Evolutionary conservation across 2,888 invertebrate species (phyloP).

Genomic region (Graphium colonna): DNA sequence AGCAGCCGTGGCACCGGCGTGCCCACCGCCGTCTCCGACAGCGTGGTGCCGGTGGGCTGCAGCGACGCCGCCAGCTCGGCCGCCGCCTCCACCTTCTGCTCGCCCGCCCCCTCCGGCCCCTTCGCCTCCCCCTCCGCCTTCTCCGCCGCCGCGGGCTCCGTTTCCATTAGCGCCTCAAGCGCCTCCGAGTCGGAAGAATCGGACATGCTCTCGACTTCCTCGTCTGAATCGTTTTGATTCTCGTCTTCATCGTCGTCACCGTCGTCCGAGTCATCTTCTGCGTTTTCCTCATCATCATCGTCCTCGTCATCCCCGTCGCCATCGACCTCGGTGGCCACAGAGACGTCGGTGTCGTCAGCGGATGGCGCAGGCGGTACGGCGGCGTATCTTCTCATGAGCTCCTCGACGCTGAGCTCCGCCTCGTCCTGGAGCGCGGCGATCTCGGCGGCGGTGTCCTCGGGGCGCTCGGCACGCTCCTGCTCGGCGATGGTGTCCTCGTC

Average conservation of each 20-base stretch:
- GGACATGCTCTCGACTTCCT: slow-evolving; percentile 26
- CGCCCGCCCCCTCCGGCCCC: slow-evolving; percentile 49
- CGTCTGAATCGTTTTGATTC: slow-evolving; percentile 38
- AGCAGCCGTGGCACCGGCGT: slow-evolving; percentile 96
- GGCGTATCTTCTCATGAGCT: slow-evolving; percentile 87
- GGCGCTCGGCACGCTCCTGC: slow-evolving; percentile 83
- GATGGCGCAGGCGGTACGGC: slow-evolving; percentile 22
- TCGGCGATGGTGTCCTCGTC: slow-evolving; percentile 66
- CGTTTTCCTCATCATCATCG: slow-evolving; percentile 34
- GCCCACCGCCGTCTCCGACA: slow-evolving; percentile 95
- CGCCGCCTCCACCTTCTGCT: slow-evolving; percentile 92
- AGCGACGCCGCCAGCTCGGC: slow-evolving; percentile 96
- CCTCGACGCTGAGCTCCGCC: slow-evolving; percentile 90
- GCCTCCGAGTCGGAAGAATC: slow-evolving; percentile 43
- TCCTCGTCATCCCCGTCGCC: slow-evolving; percentile 34
- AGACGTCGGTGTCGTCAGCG: slow-evolving; percentile 22
- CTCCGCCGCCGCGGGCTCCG: slow-evolving; percentile 32
- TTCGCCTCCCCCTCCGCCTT: slow-evolving; percentile 31
- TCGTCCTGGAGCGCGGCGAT: slow-evolving; percentile 89
- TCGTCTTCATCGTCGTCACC: slow-evolving; percentile 28
- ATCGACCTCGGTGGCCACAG: slow-evolving; percentile 29
- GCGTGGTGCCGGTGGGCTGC: slow-evolving; percentile 98
- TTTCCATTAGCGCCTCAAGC: slow-evolving; percentile 40
- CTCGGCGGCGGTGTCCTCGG: slow-evolving; percentile 81
- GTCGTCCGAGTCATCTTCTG: slow-evolving; percentile 30